phyloP scores from a whole-genome alignment of 2,113 vertebrate species.

The Gobius niger region DNA sequence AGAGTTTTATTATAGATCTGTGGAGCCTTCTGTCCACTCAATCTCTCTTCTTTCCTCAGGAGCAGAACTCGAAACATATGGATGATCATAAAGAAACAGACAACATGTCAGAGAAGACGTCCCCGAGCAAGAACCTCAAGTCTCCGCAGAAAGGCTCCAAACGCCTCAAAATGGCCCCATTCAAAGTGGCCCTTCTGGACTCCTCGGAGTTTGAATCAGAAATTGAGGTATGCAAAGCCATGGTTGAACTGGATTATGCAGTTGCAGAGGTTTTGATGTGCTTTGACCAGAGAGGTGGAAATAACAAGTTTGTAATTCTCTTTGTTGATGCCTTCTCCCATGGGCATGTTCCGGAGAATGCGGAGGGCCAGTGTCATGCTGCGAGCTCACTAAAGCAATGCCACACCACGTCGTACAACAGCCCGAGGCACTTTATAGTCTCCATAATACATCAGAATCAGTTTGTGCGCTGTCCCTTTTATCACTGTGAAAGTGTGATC shows the following conservation, averaged over 20 bases:
- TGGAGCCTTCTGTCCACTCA: background rate
- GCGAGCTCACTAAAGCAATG: constrained; percentile 40
- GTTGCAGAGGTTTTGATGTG: constrained; percentile 10
- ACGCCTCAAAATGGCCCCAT: constrained; percentile 85
- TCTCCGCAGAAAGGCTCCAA: constrained; percentile 92
- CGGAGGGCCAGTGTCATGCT: constrained; percentile 27
- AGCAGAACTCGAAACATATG: constrained; percentile 67
- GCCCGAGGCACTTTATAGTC: constrained; percentile 13
- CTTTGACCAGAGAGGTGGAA: constrained; percentile 19
- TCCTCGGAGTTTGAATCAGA: constrained; percentile 86
- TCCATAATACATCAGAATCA: constrained; percentile 16
- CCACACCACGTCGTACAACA: constrained; percentile 26
- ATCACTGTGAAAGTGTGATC: constrained; percentile 27
- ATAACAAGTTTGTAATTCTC: background rate
- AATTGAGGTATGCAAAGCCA: constrained; percentile 84
- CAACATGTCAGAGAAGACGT: constrained; percentile 88
- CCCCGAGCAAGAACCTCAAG: constrained; percentile 90
- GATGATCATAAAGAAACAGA: constrained; percentile 85
- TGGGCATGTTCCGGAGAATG: constrained; percentile 31
- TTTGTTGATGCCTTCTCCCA: constrained; percentile 33
- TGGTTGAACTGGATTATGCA: constrained; percentile 8
- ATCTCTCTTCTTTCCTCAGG: constrained; percentile 42
- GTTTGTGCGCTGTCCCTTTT: constrained; percentile 10
- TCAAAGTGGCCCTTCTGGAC: constrained; percentile 92
- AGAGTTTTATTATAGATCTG: background rate